phyloP scores from a whole-genome alignment of 2,888 invertebrate genomes.

The Spialia ferax region DNA sequence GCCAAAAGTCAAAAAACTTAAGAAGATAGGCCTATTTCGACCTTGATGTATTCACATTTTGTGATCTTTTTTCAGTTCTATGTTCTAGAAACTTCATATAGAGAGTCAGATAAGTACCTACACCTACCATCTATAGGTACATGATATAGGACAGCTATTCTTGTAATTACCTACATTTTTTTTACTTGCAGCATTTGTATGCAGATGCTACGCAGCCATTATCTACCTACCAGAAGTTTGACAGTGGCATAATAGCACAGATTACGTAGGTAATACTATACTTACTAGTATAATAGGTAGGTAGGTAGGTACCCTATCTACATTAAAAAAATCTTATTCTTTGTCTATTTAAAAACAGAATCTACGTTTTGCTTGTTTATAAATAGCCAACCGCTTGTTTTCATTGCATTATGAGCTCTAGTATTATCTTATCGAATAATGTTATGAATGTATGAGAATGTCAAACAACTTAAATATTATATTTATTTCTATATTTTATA shows the following conservation, averaged over 20 bases:
- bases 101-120: background rate
- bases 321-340: too few relatives aligned
- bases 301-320: too few relatives aligned
- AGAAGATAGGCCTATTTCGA: background rate
- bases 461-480: background rate
- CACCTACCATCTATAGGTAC: too few relatives aligned
- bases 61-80: background rate
- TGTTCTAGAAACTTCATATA: background rate
- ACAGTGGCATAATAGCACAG: too few relatives aligned
- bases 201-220: too few relatives aligned
- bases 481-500: background rate
- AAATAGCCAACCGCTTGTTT: background rate
- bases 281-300: too few relatives aligned
- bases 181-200: too few relatives aligned
- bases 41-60: background rate
- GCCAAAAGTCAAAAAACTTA: constrained; percentile 3
- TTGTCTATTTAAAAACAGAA: background rate
- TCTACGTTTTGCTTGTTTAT: background rate
- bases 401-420: background rate
- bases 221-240: too few relatives aligned
- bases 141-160: too few relatives aligned
- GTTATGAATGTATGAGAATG: constrained; percentile 1
- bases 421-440: background rate
- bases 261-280: too few relatives aligned
- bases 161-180: too few relatives aligned